Evolutionary conservation across 1,140 invertebrate genomes (phyloP), one percentile per base, ranked within the genome.

Genomic region (Drosophila murphyi): DNA sequence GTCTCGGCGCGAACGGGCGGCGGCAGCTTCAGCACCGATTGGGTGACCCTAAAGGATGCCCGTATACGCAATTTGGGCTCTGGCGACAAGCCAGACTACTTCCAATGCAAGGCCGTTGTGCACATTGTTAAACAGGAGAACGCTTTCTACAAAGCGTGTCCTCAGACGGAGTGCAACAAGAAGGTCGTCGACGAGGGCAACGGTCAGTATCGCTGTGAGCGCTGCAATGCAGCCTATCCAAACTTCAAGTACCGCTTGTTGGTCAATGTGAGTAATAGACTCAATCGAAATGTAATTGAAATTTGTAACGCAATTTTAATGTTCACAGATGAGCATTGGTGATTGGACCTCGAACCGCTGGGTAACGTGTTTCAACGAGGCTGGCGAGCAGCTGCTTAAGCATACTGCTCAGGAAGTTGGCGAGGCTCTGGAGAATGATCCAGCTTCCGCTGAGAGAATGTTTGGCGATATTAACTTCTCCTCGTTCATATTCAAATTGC

Each of bases 141-240:
- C 91, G 94, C 96, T 34, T 92, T 98, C 48, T 99, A 99, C 91
- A 96, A 97, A 93, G 96, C 97, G 2, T 99, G 98, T 86, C 97
- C 98, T 0, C 94, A 94, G 61, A 94, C 96, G 7, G 94, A 95
- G 45, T 99, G 98, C 92, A 98, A 98, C 85, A 99, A 99, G 90
- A 99, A 99, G 93, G 95, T 97, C 1, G 93, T 98, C 32, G 98
- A 99, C 93, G 90, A 92, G 54, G 95, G 96, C 50, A 98, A 98
- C 92, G 97, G 96, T 5, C 94, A 96, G 77, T 99, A 96, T 91
- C 94, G 97, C 70, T 99, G 99, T 92, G 98, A 99, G 92, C 99
- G 99, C 92, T 99, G 98, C 92, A 95, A 96, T 73, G 94, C 95
- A 51, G 96, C 97, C 68, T 97, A 95, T 91, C 95, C 96, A 0